Base-by-base conservation (phyloP, 2,797 vertebrate genomes). In the Rhadinocentrus ornatus region DNA sequence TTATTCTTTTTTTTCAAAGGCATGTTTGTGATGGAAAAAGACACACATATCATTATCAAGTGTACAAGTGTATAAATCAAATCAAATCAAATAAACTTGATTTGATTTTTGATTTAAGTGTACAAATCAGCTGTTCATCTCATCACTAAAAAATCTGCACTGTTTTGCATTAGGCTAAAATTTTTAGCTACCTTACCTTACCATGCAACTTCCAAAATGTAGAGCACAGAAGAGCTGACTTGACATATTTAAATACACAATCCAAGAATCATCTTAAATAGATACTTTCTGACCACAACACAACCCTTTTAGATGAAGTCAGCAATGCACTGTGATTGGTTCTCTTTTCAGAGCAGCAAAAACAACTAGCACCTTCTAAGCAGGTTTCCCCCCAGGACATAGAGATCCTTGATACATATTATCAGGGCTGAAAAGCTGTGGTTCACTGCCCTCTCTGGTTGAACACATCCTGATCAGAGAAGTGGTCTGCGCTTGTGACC, bases 1-100 rank as follows among this genome's bases (percentile, higher is more conserved):
- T n/a, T n/a, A n/a, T n/a, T n/a, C n/a, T n/a, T n/a, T 69, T 60
- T 77, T 46, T 69, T 73, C 75, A 71, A 66, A 66, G 72, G 57
- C 48, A 11, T 50, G n/a, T 50, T 50, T 20, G 67, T 72, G 62
- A 84, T 78, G 60, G 41, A 62, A 72, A 73, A 72, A 62, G 66
- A 77, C 58, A 81, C 52, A 10, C 8, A 53, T 35, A 64, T 24
- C n/a, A n/a, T n/a, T n/a, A n/a, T n/a, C n/a, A n/a, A n/a, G n/a
- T n/a, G n/a, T n/a, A n/a, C n/a, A n/a, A n/a, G n/a, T n/a, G n/a
- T n/a, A n/a, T n/a, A n/a, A n/a, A n/a, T n/a, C n/a, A n/a, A n/a
- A n/a, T n/a, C n/a, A n/a, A n/a, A n/a, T n/a, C n/a, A n/a, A n/a
- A n/a, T n/a, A n/a, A n/a, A n/a, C n/a, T n/a, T n/a, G n/a, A n/a